phyloP scores from a whole-genome alignment of 2,888 invertebrate species.

The Carcina quercana region DNA sequence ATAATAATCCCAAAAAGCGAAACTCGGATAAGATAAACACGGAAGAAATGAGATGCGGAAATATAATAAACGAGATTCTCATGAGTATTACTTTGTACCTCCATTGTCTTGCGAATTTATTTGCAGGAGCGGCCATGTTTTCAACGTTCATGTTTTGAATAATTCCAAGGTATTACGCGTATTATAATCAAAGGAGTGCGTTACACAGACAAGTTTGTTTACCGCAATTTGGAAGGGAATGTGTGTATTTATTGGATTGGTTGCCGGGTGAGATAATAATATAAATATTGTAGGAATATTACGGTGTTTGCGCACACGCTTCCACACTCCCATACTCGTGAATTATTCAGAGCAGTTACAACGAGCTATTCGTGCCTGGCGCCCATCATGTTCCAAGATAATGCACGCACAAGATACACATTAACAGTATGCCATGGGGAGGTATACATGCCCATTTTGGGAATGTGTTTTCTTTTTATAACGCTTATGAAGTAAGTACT shows the following conservation, averaged over 20 bases:
- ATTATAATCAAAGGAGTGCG: conserved; percentile 34
- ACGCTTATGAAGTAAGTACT: too few species aligned
- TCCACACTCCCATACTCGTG: conserved; percentile 51
- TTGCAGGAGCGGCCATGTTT: conserved; percentile 15
- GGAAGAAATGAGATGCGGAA: conserved; percentile 13
- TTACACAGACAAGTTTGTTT: conserved; percentile 29
- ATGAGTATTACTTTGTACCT: conserved; percentile 5
- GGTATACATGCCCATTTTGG: too few species aligned
- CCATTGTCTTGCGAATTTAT: conserved; percentile 23
- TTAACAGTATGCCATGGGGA: background rate
- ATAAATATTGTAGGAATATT: conserved; percentile 64
- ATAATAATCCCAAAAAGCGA: conserved; percentile 6
- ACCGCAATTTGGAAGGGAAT: conserved; percentile 34
- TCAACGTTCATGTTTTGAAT: conserved; percentile 19
- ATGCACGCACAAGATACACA: background rate
- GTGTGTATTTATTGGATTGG: conserved; percentile 39
- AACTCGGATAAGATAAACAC: conserved; percentile 7
- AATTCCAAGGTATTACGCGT: conserved; percentile 18
- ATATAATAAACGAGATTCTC: conserved; percentile 16
- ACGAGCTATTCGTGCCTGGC: conserved; percentile 25
- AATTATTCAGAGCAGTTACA: conserved; percentile 52
- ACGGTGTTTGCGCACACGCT: conserved; percentile 52
- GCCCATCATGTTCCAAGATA: conserved; percentile 13
- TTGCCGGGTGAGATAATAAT: conserved; percentile 42
- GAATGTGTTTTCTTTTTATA: too few species aligned